Evolutionary conservation across 1,140 invertebrate species (phyloP), one percentile per base, ranked within the genome.

Genomic region (Platyura marginata): DNA sequence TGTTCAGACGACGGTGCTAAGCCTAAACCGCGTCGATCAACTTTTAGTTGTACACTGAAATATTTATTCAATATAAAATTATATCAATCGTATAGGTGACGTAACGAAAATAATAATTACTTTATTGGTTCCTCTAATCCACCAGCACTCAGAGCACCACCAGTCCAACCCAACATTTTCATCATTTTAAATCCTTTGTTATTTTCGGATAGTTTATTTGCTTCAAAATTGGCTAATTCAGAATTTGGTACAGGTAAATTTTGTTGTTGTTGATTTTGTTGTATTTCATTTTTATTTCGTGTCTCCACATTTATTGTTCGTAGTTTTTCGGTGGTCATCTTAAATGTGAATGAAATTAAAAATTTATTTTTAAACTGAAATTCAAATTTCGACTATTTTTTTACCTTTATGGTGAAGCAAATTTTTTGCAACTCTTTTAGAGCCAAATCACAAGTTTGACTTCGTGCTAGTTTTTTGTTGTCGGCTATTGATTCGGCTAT

Each of bases 161-260:
- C 82, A 21, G 69, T 64, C 82, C 82, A 87, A 0, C 83, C 84
- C 81, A 88, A 85, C 46, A 79, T 60, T 45, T 75, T 71, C 69
- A 87, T 72, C 61, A 87, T 67, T 51, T 74, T 80, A 41, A 62
- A 74, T 6, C 77, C 79, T 43, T 77, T 65, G 49, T 74, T 76
- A 45, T 61, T 65, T 9, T 61, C 55, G 21, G 62, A 48, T 5
- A 71, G 49, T 16, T 54, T 51, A 23, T 53, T 44, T 9, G 55
- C 52, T 3, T n/a, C n/a, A n/a, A n/a, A n/a, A n/a, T n/a, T n/a
- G n/a, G n/a, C n/a, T n/a, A n/a, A n/a, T n/a, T n/a, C n/a, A n/a
- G n/a, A n/a, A n/a, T n/a, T n/a, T n/a, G n/a, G n/a, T n/a, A n/a
- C n/a, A n/a, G n/a, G n/a, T n/a, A n/a, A n/a, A n/a, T n/a, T n/a